These are phyloP conservation scores for Dasypolia templi DNA, from an alignment of 2,888 invertebrate species.

Conservation along the genomic window DNA sequence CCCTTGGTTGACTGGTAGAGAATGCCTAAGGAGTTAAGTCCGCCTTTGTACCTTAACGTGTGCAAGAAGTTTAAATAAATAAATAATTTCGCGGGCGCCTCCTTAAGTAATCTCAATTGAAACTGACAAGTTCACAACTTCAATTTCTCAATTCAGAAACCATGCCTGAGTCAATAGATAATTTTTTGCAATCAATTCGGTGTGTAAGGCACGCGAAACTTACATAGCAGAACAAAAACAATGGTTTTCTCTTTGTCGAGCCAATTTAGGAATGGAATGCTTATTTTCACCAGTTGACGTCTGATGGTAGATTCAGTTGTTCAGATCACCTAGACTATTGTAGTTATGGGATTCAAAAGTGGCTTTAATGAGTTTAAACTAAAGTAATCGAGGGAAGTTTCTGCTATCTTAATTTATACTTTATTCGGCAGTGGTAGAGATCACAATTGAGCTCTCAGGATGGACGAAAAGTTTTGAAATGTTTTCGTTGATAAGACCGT, in stretches of 20 bases:
- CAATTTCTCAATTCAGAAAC: background rate
- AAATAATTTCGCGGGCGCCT: background rate
- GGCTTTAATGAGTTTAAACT: conserved; percentile 57
- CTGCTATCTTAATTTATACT: conserved; percentile 12
- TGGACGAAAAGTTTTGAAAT: conserved; percentile 37
- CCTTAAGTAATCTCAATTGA: background rate
- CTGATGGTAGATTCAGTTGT: conserved; percentile 69
- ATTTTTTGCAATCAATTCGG: conserved; percentile 53
- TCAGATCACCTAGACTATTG: conserved; percentile 47
- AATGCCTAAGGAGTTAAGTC: too few species aligned
- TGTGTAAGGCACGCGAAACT: conserved; percentile 63
- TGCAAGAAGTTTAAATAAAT: background rate
- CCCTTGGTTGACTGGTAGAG: too few species aligned
- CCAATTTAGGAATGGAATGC: conserved; percentile 78
- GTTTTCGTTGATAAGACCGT: conserved; percentile 35
- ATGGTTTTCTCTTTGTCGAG: conserved; percentile 78
- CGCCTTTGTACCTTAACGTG: background rate
- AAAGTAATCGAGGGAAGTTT: background rate
- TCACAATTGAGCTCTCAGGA: conserved; percentile 6
- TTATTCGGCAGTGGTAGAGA: conserved; percentile 1
- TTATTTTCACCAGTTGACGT: conserved; percentile 77
- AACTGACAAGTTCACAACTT: background rate
- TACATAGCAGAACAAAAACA: conserved; percentile 75
- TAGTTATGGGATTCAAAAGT: conserved; percentile 55
- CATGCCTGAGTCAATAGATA: background rate